Percentiles rank a stretch among this genome's conserved stretches.
These are phyloP conservation scores for Clistopyga incitator DNA, from an alignment of 2,888 invertebrate species.

Conservation along the genomic window DNA sequence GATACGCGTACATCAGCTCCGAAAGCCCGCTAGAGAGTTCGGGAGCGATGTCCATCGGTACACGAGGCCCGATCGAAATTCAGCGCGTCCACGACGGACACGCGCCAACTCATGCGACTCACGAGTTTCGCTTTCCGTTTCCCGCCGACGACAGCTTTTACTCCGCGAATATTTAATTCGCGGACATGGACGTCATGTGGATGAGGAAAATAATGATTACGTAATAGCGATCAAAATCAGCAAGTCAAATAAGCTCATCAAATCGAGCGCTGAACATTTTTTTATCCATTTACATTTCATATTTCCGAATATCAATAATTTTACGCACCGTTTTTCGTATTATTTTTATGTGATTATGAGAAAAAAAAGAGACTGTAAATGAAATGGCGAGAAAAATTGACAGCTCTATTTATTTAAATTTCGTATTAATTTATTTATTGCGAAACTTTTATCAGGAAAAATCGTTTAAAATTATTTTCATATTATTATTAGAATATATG, in stretches of 20 bases:
- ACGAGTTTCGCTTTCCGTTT: slow-evolving; percentile 24
- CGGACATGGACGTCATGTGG: not conserved
- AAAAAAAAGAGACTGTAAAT: too few relatives aligned
- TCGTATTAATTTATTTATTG: too few relatives aligned
- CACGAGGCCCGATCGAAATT: slow-evolving; percentile 28
- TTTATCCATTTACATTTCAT: too few relatives aligned
- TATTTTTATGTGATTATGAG: too few relatives aligned
- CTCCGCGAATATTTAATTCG: not conserved
- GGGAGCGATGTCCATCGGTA: slow-evolving; percentile 7
- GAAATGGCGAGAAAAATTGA: too few relatives aligned
- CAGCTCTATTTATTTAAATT: too few relatives aligned
- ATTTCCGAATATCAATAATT: too few relatives aligned
- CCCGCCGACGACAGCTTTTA: slow-evolving; percentile 1
- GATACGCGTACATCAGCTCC: not conserved
- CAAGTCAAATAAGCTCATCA: not conserved
- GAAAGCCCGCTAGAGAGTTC: slow-evolving; percentile 9
- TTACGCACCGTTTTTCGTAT: too few relatives aligned
- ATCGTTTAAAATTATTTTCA: too few relatives aligned
- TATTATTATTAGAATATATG: too few relatives aligned
- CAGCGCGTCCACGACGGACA: slow-evolving; percentile 1
- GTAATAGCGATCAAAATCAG: not conserved
- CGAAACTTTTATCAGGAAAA: too few relatives aligned
- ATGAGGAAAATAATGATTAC: not conserved
- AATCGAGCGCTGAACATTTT: too few relatives aligned
- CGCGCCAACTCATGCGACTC: slow-evolving; percentile 1